Percentiles rank a stretch among this genome's conserved stretches.
Evolutionary conservation across 2,797 vertebrate genomes (phyloP).

Genomic region (Megaceryle alcyon): DNA sequence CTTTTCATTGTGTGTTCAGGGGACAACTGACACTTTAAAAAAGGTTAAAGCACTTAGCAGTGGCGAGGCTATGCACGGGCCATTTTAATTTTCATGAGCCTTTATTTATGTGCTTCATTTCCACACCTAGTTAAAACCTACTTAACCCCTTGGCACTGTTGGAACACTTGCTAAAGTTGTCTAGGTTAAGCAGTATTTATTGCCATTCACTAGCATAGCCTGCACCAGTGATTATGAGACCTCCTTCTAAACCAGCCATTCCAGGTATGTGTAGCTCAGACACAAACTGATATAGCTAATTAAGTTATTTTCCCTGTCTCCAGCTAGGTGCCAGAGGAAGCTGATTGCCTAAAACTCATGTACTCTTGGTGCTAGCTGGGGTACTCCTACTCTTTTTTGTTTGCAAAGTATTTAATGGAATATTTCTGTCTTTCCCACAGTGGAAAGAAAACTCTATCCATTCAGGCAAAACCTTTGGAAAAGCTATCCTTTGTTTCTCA

Average conservation of each 20-base stretch:
- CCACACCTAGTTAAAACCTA: neutral
- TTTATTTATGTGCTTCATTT: neutral
- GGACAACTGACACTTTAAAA: neutral
- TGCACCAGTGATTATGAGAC: neutral
- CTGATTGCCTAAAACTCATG: neutral
- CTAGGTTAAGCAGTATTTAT: neutral
- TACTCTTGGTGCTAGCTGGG: neutral
- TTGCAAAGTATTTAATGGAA: neutral
- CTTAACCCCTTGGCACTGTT: neutral
- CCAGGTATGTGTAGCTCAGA: neutral
- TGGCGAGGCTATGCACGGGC: neutral
- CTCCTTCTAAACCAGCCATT: neutral
- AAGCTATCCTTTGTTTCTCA: conserved; percentile 63
- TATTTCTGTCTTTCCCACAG: conserved; percentile 18
- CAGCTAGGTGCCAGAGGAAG: neutral
- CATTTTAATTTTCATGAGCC: neutral
- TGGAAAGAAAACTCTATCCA: neutral
- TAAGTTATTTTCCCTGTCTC: neutral
- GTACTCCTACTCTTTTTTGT: neutral
- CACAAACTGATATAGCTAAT: neutral
- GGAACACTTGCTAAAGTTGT: neutral
- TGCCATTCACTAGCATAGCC: neutral
- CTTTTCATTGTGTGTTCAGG: neutral
- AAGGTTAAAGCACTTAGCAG: neutral
- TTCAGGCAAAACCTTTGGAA: conserved; percentile 47